Percentiles rank a stretch among this genome's conserved stretches.
These are phyloP conservation scores for Abrostola tripartita DNA, from an alignment of 2,888 invertebrate species.

Conservation along the genomic window DNA sequence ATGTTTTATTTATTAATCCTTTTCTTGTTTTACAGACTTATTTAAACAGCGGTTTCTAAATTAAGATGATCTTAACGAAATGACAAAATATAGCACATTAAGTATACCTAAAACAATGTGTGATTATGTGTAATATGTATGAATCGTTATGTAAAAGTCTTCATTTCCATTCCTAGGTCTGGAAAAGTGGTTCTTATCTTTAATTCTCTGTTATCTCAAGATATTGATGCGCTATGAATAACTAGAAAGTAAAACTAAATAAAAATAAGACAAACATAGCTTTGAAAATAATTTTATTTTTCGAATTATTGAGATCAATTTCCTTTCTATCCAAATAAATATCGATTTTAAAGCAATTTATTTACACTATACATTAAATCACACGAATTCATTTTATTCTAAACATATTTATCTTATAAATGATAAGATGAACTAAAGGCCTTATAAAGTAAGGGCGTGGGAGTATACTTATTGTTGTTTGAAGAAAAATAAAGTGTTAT, in stretches of 20 bases:
- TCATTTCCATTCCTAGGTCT: too few relatives aligned
- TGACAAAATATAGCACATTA: too few relatives aligned
- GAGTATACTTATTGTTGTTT: neutral
- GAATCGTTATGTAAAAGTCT: too few relatives aligned
- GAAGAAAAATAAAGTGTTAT: neutral
- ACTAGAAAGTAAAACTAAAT: neutral
- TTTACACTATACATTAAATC: slow-evolving; percentile 56
- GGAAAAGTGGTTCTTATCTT: too few relatives aligned
- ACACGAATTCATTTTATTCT: slow-evolving; percentile 30
- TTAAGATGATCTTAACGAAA: too few relatives aligned
- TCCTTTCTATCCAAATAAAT: slow-evolving; percentile 48
- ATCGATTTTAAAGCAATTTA: slow-evolving; percentile 43
- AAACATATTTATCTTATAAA: slow-evolving; percentile 27
- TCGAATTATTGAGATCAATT: slow-evolving; percentile 59
- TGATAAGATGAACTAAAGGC: slow-evolving; percentile 23
- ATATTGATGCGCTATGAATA: neutral
- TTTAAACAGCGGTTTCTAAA: too few relatives aligned
- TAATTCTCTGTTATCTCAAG: too few relatives aligned
- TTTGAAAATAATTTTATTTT: slow-evolving; percentile 59
- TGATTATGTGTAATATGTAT: too few relatives aligned
- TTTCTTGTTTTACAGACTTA: too few relatives aligned
- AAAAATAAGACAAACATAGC: slow-evolving; percentile 4
- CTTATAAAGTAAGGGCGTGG: slow-evolving; percentile 7
- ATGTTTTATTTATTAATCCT: neutral
- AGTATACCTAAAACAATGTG: too few relatives aligned